Conservation (phyloP, 37 sponge, comb jelly and placozoan genomes). For the Oopsacas minuta region DNA sequence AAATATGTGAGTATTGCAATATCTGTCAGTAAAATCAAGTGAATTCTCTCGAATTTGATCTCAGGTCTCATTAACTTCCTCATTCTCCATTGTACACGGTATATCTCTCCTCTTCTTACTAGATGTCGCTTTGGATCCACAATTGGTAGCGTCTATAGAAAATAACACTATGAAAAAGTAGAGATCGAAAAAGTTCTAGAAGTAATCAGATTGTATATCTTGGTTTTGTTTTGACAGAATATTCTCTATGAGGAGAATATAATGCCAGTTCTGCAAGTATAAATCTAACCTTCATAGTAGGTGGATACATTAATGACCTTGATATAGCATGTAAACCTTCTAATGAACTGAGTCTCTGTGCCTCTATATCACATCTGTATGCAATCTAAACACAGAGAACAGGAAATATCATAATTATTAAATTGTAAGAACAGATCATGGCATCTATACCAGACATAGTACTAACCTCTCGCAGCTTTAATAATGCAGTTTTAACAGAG, state of each 20-base stretch:
- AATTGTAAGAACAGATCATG: background rate
- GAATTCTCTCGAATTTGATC: background rate
- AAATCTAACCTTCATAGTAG: background rate
- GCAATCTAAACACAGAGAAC: background rate
- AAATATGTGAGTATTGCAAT: background rate
- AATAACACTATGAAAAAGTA: background rate
- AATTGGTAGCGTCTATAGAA: background rate
- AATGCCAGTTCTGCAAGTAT: too few species aligned
- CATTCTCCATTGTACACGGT: background rate
- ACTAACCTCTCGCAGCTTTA: constrained; percentile 49
- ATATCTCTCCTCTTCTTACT: background rate
- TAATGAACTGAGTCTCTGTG: background rate
- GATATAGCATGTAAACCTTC: background rate
- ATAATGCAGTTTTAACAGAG: constrained; percentile 37
- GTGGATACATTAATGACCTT: background rate
- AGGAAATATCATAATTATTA: background rate
- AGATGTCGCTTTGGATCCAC: background rate
- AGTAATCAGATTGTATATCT: too few species aligned
- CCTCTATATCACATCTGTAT: constrained; percentile 3
- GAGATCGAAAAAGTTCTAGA: too few species aligned
- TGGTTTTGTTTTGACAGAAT: too few species aligned
- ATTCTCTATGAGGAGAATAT: too few species aligned
- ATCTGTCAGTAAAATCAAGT: background rate
- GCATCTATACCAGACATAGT: background rate
- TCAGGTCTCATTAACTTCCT: constrained; percentile 5